Evolutionary conservation across 2,113 vertebrate species (phyloP).

Genomic region (Myotis davidii): DNA sequence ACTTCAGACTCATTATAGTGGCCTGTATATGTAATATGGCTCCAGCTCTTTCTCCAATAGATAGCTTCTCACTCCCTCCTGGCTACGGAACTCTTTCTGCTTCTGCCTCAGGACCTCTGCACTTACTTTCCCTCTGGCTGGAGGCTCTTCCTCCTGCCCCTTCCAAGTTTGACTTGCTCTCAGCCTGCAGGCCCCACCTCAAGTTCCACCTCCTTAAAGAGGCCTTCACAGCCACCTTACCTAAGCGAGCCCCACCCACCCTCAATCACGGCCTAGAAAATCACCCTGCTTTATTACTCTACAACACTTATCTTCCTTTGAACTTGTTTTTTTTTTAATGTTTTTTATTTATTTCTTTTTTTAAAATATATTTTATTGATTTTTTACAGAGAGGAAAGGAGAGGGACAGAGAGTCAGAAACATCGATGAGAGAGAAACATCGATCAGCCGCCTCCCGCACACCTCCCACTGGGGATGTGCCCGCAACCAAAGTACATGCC

Average conservation of each 20-base stretch:
- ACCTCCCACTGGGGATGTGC: no score
- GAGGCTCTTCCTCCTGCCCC: not conserved
- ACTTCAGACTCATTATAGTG: not conserved
- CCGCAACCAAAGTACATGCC: no score
- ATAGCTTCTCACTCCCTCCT: not conserved
- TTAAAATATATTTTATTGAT: no score
- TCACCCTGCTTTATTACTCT: not conserved
- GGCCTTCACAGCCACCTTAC: not conserved
- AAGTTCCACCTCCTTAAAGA: not conserved
- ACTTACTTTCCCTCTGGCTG: not conserved
- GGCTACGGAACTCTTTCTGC: not conserved
- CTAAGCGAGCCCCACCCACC: not conserved
- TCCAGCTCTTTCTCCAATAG: not conserved
- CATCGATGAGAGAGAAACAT: no score
- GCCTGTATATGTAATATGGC: not conserved
- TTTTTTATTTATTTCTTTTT: not conserved
- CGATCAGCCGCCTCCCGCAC: no score
- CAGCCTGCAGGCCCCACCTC: not conserved
- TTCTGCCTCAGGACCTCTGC: not conserved
- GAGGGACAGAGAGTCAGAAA: no score
- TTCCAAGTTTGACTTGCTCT: not conserved
- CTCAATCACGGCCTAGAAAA: not conserved
- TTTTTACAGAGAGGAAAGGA: no score
- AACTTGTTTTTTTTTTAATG: not conserved
- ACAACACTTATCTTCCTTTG: not conserved